These are phyloP conservation scores for Diplodus puntazzo DNA, from an alignment of 2,797 vertebrate species.

Conservation along the genomic window DNA sequence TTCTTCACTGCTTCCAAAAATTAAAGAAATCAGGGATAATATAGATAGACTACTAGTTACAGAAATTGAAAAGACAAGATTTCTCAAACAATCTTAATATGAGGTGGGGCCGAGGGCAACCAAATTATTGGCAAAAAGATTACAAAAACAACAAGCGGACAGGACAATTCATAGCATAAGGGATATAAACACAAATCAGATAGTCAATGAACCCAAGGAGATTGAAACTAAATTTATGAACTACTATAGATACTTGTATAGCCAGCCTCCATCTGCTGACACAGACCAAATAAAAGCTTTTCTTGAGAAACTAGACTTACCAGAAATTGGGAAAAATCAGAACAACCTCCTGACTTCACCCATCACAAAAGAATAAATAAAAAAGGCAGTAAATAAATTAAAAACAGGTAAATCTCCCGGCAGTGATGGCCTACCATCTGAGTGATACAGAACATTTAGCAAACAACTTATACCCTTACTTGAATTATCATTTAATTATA, in stretches of 20 bases:
- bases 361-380: slow-evolving; percentile 20
- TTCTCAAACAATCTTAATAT: slow-evolving; percentile 9
- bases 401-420: slow-evolving; percentile 13
- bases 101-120: not conserved
- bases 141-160: not conserved
- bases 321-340: not conserved
- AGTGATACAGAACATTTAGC: slow-evolving; percentile 30
- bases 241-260: not conserved
- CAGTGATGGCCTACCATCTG: slow-evolving; percentile 11
- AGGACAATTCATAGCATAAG: slow-evolving; percentile 1
- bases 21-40: slow-evolving; percentile 3
- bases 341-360: slow-evolving; percentile 11
- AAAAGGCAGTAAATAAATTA: slow-evolving; percentile 18
- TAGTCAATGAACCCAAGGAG: not conserved
- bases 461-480: slow-evolving; percentile 22
- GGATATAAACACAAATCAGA: not conserved
- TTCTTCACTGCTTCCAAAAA: not conserved
- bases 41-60: not conserved
- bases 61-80: slow-evolving; percentile 12
- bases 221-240: not conserved
- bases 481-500: not conserved
- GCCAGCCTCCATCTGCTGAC: not conserved
- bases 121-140: not conserved
- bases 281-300: not conserved
- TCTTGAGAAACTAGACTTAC: not conserved